These are phyloP conservation scores for Lichenostomus cassidix DNA, from an alignment of 2,113 vertebrate genomes.

Conservation along the genomic window DNA sequence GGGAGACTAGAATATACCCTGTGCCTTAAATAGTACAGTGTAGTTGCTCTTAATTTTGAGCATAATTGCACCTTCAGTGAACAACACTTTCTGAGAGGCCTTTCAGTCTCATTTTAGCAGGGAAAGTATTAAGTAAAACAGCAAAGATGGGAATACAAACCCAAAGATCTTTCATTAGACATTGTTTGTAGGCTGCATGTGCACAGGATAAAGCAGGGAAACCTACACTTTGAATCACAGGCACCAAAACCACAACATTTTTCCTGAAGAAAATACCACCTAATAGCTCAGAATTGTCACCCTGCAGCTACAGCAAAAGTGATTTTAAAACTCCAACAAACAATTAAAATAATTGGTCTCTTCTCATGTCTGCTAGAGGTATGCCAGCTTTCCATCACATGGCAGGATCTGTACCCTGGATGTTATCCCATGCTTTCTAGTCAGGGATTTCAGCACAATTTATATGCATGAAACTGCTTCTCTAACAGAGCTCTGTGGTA, in stretches of 20 bases:
- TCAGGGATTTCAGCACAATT: not conserved
- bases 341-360: slow-evolving; percentile 37
- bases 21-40: not conserved
- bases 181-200: not conserved
- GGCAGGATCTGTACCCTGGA: not conserved
- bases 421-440: slow-evolving; percentile 16
- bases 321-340: slow-evolving; percentile 1
- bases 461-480: not conserved
- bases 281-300: slow-evolving; percentile 16
- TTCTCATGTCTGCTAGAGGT: slow-evolving; percentile 25
- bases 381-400: not conserved
- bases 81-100: not conserved
- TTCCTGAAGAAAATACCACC: slow-evolving; percentile 11
- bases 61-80: not conserved
- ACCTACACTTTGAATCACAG: not conserved
- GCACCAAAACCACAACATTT: slow-evolving; percentile 9
- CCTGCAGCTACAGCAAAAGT: slow-evolving; percentile 23
- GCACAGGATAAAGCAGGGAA: not conserved
- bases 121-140: not conserved
- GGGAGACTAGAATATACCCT: not conserved
- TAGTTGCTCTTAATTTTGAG: not conserved
- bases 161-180: not conserved
- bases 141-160: not conserved
- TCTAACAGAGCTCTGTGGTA: slow-evolving; percentile 12
- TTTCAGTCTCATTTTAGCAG: not conserved